A percentile compares a stretch with the other conserved stretches of the same genome.
Conservation (phyloP, 2,113 vertebrate species). For the Heterotis niloticus region DNA sequence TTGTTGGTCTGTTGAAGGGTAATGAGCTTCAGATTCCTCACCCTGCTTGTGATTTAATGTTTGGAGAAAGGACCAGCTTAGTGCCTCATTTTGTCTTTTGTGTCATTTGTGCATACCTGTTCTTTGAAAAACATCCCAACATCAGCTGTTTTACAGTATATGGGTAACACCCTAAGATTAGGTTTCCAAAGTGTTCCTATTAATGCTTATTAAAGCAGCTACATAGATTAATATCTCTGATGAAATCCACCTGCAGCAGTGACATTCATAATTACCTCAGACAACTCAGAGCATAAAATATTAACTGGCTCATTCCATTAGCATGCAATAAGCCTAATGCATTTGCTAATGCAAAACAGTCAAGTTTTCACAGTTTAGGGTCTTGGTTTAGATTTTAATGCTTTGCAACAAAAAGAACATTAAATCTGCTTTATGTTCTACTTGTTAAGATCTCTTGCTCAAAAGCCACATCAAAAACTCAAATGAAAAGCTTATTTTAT, state of each 20-base stretch:
- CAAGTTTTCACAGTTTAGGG: too few species aligned
- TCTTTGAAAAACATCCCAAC: not conserved
- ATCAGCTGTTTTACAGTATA: not conserved
- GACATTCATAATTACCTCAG: conserved; percentile 1
- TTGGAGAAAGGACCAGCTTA: not conserved
- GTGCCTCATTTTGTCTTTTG: not conserved
- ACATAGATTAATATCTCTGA: conserved; percentile 9
- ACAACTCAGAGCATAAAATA: not conserved
- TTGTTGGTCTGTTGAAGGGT: not conserved
- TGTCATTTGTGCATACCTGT: not conserved
- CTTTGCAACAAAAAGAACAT: too few species aligned
- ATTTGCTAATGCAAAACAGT: too few species aligned
- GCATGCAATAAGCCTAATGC: too few species aligned
- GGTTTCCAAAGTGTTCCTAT: not conserved
- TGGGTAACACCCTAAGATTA: conserved; percentile 5
- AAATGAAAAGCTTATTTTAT: too few species aligned
- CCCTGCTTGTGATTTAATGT: too few species aligned
- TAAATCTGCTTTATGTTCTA: too few species aligned
- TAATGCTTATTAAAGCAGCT: not conserved
- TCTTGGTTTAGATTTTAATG: too few species aligned
- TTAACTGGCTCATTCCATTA: not conserved
- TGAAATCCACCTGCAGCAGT: conserved; percentile 1
- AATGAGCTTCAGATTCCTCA: too few species aligned
- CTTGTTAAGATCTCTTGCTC: too few species aligned
- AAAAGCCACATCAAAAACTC: too few species aligned